Evolutionary conservation across 37 sponge, comb jelly and placozoan genomes (phyloP), one percentile per base, ranked within the genome.

Genomic region (Halichondria panicea): DNA sequence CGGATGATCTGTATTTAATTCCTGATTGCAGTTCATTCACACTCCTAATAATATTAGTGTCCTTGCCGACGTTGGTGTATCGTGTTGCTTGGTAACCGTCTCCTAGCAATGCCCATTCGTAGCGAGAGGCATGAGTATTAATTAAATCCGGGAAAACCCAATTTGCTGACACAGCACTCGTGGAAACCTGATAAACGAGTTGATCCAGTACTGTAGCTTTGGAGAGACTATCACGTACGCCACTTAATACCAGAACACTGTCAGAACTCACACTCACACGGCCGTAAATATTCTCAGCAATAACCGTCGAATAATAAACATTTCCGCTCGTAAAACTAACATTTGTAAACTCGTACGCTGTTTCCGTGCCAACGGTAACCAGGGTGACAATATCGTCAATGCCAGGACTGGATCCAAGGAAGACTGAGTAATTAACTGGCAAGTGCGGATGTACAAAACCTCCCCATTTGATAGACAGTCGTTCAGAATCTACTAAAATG

Each of bases 111-210:
- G 76, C 92, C 81, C 83, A 83, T 53, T 19, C 28, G 55, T 92
- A 87, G 77, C 87, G 84, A 40, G 88, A 76, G 42, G 80, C 12
- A 63, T 70, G 72, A 1, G 55, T 34, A n/a, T 34, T 52, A 5
- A 87, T 44, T 28, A 56, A 3, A 41, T 45, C 2, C 4, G 87
- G 88, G 61, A 78, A 87, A 36, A 33, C 18, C 92, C 92, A 92
- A 21, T 62, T 61, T 1, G 84, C 81, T 4, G 72, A 31, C 2
- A 61, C 76, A 38, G 18, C 48, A 13, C 76, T 74, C 6, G 63
- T 15, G 15, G 88, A 92, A 3, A 56, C 41, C 55, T 83, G 84
- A 44, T 87, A 72, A 55, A 84, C 84, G 7, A 81, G 58, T 25
- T 82, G 66, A 52, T 78, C 78, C 32, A 24, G n/a, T 43, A 89